These are phyloP conservation scores for Drosophila novamexicana DNA, from an alignment of 1,140 invertebrate species.

Conservation along the genomic window DNA sequence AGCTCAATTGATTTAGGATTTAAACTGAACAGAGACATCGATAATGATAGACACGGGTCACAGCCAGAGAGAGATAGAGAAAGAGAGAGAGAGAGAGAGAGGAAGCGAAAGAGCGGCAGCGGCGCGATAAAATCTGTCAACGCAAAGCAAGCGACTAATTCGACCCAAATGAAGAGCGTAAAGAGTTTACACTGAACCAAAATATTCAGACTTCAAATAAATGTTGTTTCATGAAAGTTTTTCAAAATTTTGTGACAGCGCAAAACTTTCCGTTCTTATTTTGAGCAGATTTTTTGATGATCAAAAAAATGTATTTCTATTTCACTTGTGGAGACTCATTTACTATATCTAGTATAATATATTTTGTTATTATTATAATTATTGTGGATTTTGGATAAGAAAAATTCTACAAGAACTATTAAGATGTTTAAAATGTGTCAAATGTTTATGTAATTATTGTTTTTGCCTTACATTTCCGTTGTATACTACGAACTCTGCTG, in stretches of 20 bases:
- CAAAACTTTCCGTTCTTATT: no score
- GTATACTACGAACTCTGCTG: background rate
- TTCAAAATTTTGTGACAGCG: no score
- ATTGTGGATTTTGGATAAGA: background rate
- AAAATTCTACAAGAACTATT: no score
- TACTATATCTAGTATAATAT: no score
- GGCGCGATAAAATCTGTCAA: constrained; percentile 40
- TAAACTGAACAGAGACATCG: constrained; percentile 45
- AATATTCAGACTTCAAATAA: background rate
- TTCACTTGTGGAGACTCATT: no score
- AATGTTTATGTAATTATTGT: no score
- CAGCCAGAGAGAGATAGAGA: background rate
- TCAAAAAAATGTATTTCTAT: no score
- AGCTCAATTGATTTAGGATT: constrained; percentile 69
- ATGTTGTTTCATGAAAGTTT: background rate
- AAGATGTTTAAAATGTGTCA: no score
- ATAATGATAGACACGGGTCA: constrained; percentile 29
- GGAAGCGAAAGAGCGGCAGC: no score
- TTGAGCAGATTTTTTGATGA: no score
- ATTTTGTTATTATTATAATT: no score
- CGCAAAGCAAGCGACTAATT: constrained; percentile 35
- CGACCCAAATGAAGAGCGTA: constrained; percentile 21
- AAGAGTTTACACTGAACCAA: constrained; percentile 15
- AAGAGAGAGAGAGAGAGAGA: constrained; percentile 4
- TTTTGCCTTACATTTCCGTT: no score